phyloP scores from a whole-genome alignment of 2,797 vertebrate species.

The Etheostoma perlongum region DNA sequence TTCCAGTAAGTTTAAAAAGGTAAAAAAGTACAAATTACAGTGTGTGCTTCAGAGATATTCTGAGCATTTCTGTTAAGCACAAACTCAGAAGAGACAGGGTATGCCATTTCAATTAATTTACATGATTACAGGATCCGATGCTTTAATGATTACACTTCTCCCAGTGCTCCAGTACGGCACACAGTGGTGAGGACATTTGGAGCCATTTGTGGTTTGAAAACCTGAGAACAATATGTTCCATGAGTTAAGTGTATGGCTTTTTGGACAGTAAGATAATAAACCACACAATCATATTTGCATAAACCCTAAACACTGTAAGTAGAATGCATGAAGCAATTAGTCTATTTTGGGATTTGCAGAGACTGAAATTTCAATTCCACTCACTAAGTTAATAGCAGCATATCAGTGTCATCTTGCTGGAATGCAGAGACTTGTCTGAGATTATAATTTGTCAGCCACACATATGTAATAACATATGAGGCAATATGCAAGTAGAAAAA shows the following conservation, averaged over 20 bases:
- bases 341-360: slow-evolving; percentile 45
- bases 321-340: slow-evolving; percentile 50
- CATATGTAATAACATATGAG: slow-evolving; percentile 50
- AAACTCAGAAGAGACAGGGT: slow-evolving; percentile 28
- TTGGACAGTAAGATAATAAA: slow-evolving; percentile 50
- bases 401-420: slow-evolving; percentile 63
- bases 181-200: slow-evolving; percentile 24
- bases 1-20: slow-evolving; percentile 13
- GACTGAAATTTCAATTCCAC: slow-evolving; percentile 48
- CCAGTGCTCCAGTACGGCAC: slow-evolving; percentile 17
- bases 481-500: slow-evolving; percentile 56
- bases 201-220: slow-evolving; percentile 44
- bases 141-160: slow-evolving; percentile 48
- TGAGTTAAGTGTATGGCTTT: slow-evolving; percentile 33
- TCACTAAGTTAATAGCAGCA: slow-evolving; percentile 61
- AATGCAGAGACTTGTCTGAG: slow-evolving; percentile 27
- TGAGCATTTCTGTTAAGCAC: slow-evolving; percentile 16
- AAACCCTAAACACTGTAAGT: slow-evolving; percentile 43
- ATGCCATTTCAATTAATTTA: slow-evolving; percentile 27
- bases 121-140: slow-evolving; percentile 38
- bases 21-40: background rate
- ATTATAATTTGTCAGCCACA: slow-evolving; percentile 44
- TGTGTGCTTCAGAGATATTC: slow-evolving; percentile 23
- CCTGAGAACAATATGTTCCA: slow-evolving; percentile 45
- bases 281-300: slow-evolving; percentile 70